These are phyloP conservation scores for Nesidiocoris tenuis DNA, from an alignment of 2,888 invertebrate species.

Conservation along the genomic window DNA sequence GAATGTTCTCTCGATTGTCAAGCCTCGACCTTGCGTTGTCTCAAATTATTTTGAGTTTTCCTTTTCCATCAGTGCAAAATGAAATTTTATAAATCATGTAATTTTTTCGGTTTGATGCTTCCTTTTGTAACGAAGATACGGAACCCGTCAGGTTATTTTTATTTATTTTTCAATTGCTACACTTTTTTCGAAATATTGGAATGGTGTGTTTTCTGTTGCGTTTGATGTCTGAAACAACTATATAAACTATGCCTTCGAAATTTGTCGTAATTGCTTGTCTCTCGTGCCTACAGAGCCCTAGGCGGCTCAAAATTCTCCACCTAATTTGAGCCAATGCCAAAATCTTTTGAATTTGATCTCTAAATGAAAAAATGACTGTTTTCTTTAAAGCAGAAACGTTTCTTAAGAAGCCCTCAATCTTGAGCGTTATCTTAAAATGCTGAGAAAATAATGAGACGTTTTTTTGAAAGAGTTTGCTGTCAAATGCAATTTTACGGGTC, in stretches of 20 bases:
- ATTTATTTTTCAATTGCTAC: constrained; percentile 40
- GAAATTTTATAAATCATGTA: constrained; percentile 35
- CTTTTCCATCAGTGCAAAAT: neutral
- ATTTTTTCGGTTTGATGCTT: constrained; percentile 41
- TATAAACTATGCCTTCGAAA: neutral
- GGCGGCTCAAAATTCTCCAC: no score
- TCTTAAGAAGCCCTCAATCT: no score
- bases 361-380: no score
- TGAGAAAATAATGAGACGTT: no score
- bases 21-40: constrained; percentile 2
- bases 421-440: no score
- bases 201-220: constrained; percentile 36
- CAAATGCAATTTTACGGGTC: no score
- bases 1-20: neutral
- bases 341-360: no score
- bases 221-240: neutral
- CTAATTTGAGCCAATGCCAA: no score
- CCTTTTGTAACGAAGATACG: constrained; percentile 41
- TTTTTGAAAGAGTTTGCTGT: no score
- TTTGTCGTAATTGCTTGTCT: neutral
- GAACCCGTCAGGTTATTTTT: constrained; percentile 41
- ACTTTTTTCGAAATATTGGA: constrained; percentile 30
- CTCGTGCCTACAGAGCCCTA: neutral
- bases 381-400: no score
- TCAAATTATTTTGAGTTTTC: constrained; percentile 28